Percentiles rank a stretch among this genome's conserved stretches.
Evolutionary conservation across 35 echinoderm and acorn worm species (phyloP).

Genomic region (Patiria miniata): DNA sequence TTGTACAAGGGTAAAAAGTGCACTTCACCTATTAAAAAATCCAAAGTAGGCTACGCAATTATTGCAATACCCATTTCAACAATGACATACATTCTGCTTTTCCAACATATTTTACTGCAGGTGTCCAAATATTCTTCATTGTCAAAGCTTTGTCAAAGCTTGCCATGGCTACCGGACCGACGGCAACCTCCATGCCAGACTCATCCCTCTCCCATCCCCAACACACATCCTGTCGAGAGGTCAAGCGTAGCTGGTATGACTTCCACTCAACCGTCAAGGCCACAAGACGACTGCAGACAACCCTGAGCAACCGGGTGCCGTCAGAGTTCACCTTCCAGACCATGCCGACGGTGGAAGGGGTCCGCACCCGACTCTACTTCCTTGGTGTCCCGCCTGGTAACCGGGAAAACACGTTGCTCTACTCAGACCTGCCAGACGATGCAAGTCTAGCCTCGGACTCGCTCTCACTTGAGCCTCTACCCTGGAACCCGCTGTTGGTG

Average conservation of each 20-base stretch:
- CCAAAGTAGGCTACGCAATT: no score
- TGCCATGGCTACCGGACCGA: conserved; percentile 87
- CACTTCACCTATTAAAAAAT: no score
- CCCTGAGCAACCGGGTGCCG: conserved; percentile 80
- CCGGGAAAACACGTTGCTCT: conserved; percentile 93
- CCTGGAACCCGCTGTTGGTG: conserved; percentile 86
- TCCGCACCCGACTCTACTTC: conserved; percentile 72
- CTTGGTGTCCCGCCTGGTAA: conserved; percentile 83
- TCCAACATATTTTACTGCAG: no score
- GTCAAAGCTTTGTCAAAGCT: not conserved
- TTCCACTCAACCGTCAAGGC: conserved; percentile 82
- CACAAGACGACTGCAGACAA: conserved; percentile 83
- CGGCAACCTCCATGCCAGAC: conserved; percentile 48
- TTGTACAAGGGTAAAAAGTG: no score
- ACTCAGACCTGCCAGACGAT: conserved; percentile 54
- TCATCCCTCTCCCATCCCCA: conserved; percentile 34
- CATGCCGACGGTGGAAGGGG: conserved; percentile 53
- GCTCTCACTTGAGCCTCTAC: not conserved
- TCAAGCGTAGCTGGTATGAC: conserved; percentile 83
- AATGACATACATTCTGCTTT: no score
- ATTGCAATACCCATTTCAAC: no score
- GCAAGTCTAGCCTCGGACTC: not conserved
- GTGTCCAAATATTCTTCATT: no score
- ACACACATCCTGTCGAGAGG: not conserved
- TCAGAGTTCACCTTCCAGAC: conserved; percentile 82